Base-by-base conservation (phyloP, 2,888 invertebrate genomes). In the Cantharis nigra region DNA sequence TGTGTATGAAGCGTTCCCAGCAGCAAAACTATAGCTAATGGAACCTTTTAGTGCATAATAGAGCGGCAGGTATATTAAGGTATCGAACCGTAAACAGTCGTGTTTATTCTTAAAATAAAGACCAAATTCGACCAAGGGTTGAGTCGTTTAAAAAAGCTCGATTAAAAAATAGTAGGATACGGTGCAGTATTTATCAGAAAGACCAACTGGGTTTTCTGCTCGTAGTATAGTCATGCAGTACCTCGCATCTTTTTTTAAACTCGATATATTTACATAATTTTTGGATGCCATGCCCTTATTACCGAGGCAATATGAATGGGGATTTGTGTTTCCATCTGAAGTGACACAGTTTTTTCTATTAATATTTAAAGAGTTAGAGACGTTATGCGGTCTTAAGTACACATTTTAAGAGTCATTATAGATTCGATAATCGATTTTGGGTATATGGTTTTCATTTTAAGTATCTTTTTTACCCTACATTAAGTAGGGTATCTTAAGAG, bases 21-120 rank as follows among this genome's bases (percentile, higher is more conserved):
- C 79, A 79, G 75, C 77, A 26, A 77, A 79, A 79, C 77, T 79
- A 75, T 75, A 20, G 76, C 77, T 79, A 79, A 79, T 79, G 78
- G 78, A 71, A 74, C 78, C 74, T 79, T 79, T 79, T 79, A 79
- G 78, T 62, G 74, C 74, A 74, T 74, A 79, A 79, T 76, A 76
- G 76, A 71, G 23, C 63, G 23, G 71, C 76, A 78, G 78, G 78
- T 77, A 77, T 77, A 71, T 70, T 69, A 74, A 78, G 78, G 78
- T 79, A 79, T 79, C 14, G 76, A 72, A 74, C 78, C 78, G 74
- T 78, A 74, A 78, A 76, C 63, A 72, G 72, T 71, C 74, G 28
- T 78, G 72, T 78, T 78, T 75, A 33, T 69, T 70, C 75, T 71
- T 74, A 70, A 69, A 75, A 75, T 75, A 78, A 76, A 75, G 78